A percentile compares a stretch with the other conserved stretches of the same genome.
These are phyloP conservation scores for Sebastes taczanowskii DNA, from an alignment of 2,797 vertebrate genomes.

Conservation along the genomic window DNA sequence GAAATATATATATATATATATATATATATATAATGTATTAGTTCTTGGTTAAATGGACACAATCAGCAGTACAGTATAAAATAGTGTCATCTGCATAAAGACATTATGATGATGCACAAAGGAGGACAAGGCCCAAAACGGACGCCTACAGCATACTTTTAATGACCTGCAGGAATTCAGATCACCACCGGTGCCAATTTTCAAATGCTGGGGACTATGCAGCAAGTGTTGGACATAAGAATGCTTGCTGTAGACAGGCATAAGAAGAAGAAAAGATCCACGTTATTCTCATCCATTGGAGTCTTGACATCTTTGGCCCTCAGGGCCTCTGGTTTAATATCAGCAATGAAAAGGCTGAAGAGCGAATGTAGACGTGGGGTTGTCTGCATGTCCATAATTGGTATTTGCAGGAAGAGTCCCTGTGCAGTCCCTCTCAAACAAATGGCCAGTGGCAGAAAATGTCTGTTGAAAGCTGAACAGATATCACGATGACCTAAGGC, in stretches of 20 bases:
- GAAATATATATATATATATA: no score
- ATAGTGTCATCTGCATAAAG: not conserved
- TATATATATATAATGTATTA: not conserved
- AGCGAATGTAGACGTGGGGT: not conserved
- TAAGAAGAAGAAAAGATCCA: not conserved
- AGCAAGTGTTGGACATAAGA: not conserved
- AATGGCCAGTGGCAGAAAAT: slow-evolving; percentile 10
- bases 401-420: slow-evolving; percentile 11
- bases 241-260: not conserved
- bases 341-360: not conserved
- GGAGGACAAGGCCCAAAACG: not conserved
- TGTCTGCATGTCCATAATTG: slow-evolving; percentile 7
- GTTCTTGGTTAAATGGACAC: not conserved
- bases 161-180: not conserved
- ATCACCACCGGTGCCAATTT: not conserved
- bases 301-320: not conserved
- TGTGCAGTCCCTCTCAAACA: slow-evolving; percentile 17
- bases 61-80: not conserved
- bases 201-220: not conserved
- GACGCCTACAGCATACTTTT: not conserved
- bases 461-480: not conserved
- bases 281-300: not conserved
- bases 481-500: not conserved
- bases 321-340: not conserved
- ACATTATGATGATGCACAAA: not conserved